Evolutionary conservation across 2,797 vertebrate genomes (phyloP).

Genomic region (Myripristis murdjan): DNA sequence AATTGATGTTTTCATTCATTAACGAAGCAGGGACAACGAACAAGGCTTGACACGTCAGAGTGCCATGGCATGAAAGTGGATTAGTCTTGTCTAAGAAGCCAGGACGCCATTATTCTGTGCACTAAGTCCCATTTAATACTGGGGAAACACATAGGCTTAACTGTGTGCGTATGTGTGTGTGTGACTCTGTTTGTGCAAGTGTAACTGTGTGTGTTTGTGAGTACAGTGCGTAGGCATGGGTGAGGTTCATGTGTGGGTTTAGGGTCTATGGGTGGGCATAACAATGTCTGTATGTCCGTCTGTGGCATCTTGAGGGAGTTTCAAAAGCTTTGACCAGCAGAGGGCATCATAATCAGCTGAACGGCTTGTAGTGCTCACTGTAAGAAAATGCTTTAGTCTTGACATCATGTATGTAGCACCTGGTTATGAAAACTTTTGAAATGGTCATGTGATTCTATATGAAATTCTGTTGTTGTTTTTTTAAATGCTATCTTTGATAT

Average conservation of each 20-base stretch:
- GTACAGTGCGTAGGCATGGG: conserved; percentile 4
- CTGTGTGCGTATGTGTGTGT: conserved; percentile 35
- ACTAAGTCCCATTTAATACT: conserved; percentile 72
- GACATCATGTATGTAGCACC: no score
- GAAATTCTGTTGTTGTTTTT: no score
- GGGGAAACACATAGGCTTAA: conserved; percentile 65
- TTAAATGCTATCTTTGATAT: no score
- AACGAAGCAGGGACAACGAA: conserved; percentile 73
- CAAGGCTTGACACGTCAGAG: conserved; percentile 77
- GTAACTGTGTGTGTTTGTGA: neutral
- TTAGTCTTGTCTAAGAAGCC: conserved; percentile 80
- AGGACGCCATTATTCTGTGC: conserved; percentile 73
- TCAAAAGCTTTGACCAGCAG: conserved; percentile 7
- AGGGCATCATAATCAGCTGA: neutral
- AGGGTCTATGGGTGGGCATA: conserved; percentile 22
- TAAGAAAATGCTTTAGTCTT: neutral
- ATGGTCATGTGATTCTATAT: no score
- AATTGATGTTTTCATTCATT: conserved; percentile 83
- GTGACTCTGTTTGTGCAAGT: conserved; percentile 22
- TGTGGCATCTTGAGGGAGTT: neutral
- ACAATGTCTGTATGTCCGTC: conserved; percentile 4
- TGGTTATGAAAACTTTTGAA: neutral
- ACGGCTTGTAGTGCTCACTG: neutral
- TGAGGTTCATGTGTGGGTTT: neutral
- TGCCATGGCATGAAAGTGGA: conserved; percentile 81